Percentiles rank a stretch among this genome's conserved stretches.
These are phyloP conservation scores for Linurgus olivaceus DNA, from an alignment of 2,797 vertebrate species.

Conservation along the genomic window DNA sequence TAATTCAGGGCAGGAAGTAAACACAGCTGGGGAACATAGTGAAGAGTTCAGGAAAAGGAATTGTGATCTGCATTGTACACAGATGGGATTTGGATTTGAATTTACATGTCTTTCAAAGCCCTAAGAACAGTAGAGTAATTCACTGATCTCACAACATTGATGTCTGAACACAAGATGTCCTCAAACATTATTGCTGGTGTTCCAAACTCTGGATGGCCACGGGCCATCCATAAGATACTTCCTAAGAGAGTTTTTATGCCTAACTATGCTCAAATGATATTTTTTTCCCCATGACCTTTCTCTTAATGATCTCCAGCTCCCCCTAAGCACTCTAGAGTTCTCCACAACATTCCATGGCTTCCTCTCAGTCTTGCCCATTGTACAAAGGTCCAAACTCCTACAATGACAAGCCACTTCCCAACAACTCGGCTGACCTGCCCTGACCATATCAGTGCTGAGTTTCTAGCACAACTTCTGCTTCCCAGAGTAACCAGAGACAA, in stretches of 20 bases:
- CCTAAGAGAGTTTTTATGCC: not conserved
- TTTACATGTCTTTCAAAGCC: not conserved
- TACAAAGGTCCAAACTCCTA: not conserved
- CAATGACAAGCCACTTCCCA: fast-evolving
- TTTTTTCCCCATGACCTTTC: not conserved
- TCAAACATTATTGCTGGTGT: not conserved
- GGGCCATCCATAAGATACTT: not conserved
- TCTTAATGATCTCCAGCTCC: not conserved
- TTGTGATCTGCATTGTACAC: not conserved
- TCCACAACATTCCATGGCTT: not conserved
- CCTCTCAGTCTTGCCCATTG: not conserved
- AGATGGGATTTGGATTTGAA: not conserved
- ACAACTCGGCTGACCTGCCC: not conserved
- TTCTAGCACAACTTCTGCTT: not conserved
- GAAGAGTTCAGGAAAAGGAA: not conserved
- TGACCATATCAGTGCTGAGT: not conserved
- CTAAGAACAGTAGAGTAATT: not conserved
- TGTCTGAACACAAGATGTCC: not conserved
- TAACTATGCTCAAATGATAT: not conserved
- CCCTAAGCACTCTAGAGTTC: not conserved
- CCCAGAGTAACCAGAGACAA: not conserved
- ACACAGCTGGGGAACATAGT: not conserved
- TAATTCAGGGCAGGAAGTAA: not conserved
- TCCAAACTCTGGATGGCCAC: not conserved
- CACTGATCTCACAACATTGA: not conserved